Evolutionary conservation across 2,113 vertebrate genomes (phyloP), one percentile per base, ranked within the genome.

Genomic region (Ariopsis seemanni): DNA sequence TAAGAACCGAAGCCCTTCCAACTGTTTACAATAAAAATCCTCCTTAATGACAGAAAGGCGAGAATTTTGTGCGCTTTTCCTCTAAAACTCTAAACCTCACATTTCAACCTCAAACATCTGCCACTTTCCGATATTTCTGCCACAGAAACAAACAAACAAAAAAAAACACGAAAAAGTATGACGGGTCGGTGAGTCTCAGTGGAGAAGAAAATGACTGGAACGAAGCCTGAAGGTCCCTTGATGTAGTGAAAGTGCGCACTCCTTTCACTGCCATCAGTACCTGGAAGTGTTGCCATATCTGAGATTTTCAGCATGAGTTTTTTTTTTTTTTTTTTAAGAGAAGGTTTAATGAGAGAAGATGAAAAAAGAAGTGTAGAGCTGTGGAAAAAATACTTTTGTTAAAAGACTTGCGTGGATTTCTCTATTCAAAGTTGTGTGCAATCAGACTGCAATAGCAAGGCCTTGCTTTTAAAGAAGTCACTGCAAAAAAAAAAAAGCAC

Each of bases 101-200:
- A 1, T 75, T 75, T 75, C 58, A 7, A 12, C 82, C 58, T 88
- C 72, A 84, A 78, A 91, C 88, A 34, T 57, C 52, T 81, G 71
- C 34, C 82, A 82, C 75, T 53, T 55, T 53, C 86, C 63, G 75
- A 63, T 22, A 82, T 89, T 89, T 89, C 84, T 85, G 77, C 75
- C 88, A 88, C 62, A 92, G 83, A 90, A 91, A 92, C 63, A 84
- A 62, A 88, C 75, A 90, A 87, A 74, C 89, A 78, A 27, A 85
- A 58, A 58, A 85, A 83, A 78, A 53, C 72, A 85, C 67, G 90
- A 88, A 85, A 8, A 22, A 60, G 10, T 8, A 50, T 69, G 85
- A 80, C 42, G 78, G 30, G 12, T 25, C 6, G n/a, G 48, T 34
- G 15, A 11, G 60, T 5, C 34, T 14, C 22, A 1, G 52, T 15